Conservation (phyloP, 2,113 vertebrate genomes). For the Okapia johnstoni region DNA sequence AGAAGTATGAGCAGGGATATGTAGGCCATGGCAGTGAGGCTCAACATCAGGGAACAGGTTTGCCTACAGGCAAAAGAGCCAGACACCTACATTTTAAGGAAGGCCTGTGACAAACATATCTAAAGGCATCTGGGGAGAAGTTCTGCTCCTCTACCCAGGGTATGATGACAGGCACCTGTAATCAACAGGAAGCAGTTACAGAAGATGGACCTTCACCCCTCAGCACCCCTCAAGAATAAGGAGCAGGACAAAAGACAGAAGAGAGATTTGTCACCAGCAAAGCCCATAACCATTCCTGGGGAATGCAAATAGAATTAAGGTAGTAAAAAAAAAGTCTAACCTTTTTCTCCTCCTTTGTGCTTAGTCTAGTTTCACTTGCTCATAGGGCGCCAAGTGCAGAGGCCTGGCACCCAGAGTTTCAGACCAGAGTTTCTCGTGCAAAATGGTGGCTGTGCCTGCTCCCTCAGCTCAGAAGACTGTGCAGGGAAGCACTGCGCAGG, state of each 20-base stretch:
- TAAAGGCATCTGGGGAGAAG: not conserved
- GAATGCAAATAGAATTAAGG: not conserved
- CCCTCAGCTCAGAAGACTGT: not conserved
- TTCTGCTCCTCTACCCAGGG: not conserved
- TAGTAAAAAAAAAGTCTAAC: not conserved
- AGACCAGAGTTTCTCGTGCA: not conserved
- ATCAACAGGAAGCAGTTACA: not conserved
- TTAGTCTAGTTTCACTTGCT: not conserved
- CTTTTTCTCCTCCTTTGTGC: not conserved
- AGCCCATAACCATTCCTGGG: not conserved
- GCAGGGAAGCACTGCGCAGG: rapidly evolving
- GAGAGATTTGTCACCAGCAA: not conserved
- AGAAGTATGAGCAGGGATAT: not conserved
- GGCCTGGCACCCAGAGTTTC: not conserved
- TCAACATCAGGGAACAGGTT: not conserved
- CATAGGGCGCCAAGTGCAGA: rapidly evolving
- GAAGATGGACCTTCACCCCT: not conserved
- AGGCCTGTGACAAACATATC: not conserved
- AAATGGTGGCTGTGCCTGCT: rapidly evolving
- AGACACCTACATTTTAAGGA: not conserved
- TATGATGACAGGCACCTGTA: not conserved
- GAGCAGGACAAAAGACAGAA: not conserved
- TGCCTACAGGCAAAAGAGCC: not conserved
- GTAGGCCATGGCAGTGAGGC: not conserved
- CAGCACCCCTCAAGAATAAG: not conserved